Evolutionary conservation across 2,888 invertebrate species (phyloP), one percentile per base, ranked within the genome.

Genomic region (Aspidiotus rigidus): DNA sequence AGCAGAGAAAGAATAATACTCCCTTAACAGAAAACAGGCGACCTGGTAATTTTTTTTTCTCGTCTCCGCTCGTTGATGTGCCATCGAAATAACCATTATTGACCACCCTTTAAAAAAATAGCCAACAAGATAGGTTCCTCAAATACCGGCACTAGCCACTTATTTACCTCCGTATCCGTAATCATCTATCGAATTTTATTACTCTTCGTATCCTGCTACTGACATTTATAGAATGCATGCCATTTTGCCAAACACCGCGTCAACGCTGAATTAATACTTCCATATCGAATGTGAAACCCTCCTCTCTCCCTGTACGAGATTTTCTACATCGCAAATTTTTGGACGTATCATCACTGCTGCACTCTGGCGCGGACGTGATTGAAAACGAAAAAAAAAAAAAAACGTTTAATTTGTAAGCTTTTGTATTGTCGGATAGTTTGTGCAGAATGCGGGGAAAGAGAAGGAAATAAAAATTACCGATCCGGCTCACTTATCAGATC

Each of bases 101-200:
- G 66, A 66, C 66, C 66, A 56, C 56, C 57, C 66, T 64, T 56
- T 17, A 66, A 66, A 59, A 44, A 54, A 64, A 55, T 56, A 66
- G 57, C 42, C 57, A 66, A 66, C 44, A 57, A 66, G 66, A 66
- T 41, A 44, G 44, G 66, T 57, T 57, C 41, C 66, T 66, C 57
- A 66, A 28, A 66, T 66, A 59, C 44, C 44, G 44, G 44, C 41
- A 57, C 44, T 66, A 66, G 57, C 66, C 66, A 44, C 41, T 57
- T 66, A 57, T 57, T 66, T 59, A 57, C 57, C 57, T 57, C 66
- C 56, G 57, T 17, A 57, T 66, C 57, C 66, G 66, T 57, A 66
- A 66, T 66, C 66, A 66, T 66, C 66, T 66, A 66, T 66, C 66
- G 66, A 49, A 49, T 66, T 66, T 66, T 66, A 66, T 66, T 66